Evolutionary conservation across 1,140 invertebrate species (phyloP).

Genomic region (Cyclargus thomasi): DNA sequence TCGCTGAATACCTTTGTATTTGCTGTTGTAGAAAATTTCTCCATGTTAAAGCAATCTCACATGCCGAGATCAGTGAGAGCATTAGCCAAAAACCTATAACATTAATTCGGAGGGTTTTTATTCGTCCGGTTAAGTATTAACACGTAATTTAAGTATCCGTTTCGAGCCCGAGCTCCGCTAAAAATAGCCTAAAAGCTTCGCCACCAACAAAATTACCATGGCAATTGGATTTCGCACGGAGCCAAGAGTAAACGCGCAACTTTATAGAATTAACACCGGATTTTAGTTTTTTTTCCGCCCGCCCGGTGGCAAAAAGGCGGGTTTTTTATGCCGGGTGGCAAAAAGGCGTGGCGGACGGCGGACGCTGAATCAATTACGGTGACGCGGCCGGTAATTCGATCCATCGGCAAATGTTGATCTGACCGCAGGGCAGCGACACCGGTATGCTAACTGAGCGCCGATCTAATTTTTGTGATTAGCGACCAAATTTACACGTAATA

Average conservation of each 20-base stretch:
- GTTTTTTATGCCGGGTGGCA: slow-evolving; percentile 31
- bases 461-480: slow-evolving; percentile 26
- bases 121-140: not conserved
- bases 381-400: slow-evolving; percentile 59
- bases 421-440: slow-evolving; percentile 43
- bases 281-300: slow-evolving; percentile 55
- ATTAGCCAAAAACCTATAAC: not conserved
- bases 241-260: slow-evolving; percentile 8
- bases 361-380: slow-evolving; percentile 65
- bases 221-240: not conserved
- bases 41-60: not conserved
- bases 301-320: slow-evolving; percentile 26
- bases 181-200: not conserved
- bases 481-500: not conserved
- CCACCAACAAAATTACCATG: not conserved
- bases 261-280: slow-evolving; percentile 58
- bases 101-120: not conserved
- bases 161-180: not conserved
- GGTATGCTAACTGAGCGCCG: slow-evolving; percentile 25
- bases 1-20: too few relatives aligned
- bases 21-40: too few relatives aligned
- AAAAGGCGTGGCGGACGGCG: slow-evolving; percentile 46
- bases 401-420: slow-evolving; percentile 66
- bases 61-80: not conserved
- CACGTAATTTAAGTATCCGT: not conserved